A percentile compares a stretch with the other conserved stretches of the same genome.
phyloP scores from a whole-genome alignment of 2,797 vertebrate species.

The Anabas testudineus region DNA sequence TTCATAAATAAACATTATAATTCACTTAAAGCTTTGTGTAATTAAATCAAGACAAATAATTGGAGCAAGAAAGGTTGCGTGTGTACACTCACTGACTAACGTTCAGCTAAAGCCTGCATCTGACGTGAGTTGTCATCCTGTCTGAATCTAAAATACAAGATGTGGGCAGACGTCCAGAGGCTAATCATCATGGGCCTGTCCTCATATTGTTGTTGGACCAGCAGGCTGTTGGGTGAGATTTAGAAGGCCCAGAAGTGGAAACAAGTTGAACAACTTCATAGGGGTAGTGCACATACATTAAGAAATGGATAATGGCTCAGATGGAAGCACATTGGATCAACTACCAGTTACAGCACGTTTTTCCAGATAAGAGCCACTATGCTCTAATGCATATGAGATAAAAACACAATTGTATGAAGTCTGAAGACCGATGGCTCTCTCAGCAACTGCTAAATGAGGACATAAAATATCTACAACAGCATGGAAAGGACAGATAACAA shows the following conservation, averaged over 20 bases:
- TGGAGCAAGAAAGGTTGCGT: no score
- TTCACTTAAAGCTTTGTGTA: no score
- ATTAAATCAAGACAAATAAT: no score
- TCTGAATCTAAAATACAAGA: neutral
- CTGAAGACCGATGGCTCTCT: constrained; percentile 48
- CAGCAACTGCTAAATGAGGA: constrained; percentile 39
- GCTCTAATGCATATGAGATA: constrained; percentile 44
- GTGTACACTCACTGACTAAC: no score
- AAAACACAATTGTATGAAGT: constrained; percentile 19
- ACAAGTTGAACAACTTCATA: constrained; percentile 22
- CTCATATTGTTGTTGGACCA: constrained; percentile 52
- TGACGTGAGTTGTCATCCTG: neutral
- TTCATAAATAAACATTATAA: no score
- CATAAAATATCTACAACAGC: constrained; percentile 47
- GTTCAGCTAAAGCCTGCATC: neutral
- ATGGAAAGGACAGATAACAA: constrained; percentile 52
- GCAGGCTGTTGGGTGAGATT: constrained; percentile 33
- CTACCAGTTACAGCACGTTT: constrained; percentile 60
- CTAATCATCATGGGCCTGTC: constrained; percentile 7
- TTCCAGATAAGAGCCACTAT: constrained; percentile 66
- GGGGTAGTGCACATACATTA: constrained; percentile 61
- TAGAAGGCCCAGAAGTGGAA: constrained; percentile 37
- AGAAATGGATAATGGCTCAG: constrained; percentile 62
- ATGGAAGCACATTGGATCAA: constrained; percentile 31
- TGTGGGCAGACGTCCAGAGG: neutral